Base-by-base conservation (phyloP, 2,888 invertebrate genomes). In the Diplazon laetatorius region DNA sequence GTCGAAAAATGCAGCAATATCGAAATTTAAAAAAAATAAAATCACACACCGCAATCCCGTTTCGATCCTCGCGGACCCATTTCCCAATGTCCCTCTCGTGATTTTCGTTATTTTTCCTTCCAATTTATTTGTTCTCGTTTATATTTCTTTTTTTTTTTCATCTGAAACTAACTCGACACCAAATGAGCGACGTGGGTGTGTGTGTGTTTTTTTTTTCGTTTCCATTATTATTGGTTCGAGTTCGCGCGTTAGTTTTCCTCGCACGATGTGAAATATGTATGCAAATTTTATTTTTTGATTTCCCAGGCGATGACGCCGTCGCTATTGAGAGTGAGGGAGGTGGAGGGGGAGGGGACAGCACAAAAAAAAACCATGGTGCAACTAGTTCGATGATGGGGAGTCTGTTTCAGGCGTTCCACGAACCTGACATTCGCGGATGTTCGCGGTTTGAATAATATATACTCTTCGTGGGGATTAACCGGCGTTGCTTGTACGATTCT, bases 231-330 rank as follows among this genome's bases (percentile, higher is more conserved):
- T 66, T 39, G 30, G n/a, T 39, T 37, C 39, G 39, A 55, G 16
- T 12, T 60, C 16, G 22, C 59, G 42, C n/a, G n/a, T n/a, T n/a
- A n/a, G n/a, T n/a, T 66, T 44, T 30, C 46, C 39, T 42, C 8
- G 50, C 12, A 48, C 9, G 50, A 37, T 14, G 14, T 52, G 37
- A n/a, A n/a, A n/a, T 30, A 39, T 5, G 59, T 30, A 73, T 73
- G 73, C 68, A 63, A 69, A 77, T 55, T 35, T 55, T 52, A n/a
- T 66, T 73, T 69, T 55, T 42, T 73, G 72, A 72, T 77, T 77
- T 77, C 72, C 77, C 77, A 50, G 16, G 77, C 63, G 73, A 77
- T 66, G 52, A 62, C 8, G 69, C 12, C 14, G 62, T 37, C 14
- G 37, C 42, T 30, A 2, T 9, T 9, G 39, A 39, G 10, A 42